Percentiles rank a stretch among this genome's conserved stretches.
Conservation (phyloP, 2,113 vertebrate genomes). For the Chiloscyllium plagiosum region DNA sequence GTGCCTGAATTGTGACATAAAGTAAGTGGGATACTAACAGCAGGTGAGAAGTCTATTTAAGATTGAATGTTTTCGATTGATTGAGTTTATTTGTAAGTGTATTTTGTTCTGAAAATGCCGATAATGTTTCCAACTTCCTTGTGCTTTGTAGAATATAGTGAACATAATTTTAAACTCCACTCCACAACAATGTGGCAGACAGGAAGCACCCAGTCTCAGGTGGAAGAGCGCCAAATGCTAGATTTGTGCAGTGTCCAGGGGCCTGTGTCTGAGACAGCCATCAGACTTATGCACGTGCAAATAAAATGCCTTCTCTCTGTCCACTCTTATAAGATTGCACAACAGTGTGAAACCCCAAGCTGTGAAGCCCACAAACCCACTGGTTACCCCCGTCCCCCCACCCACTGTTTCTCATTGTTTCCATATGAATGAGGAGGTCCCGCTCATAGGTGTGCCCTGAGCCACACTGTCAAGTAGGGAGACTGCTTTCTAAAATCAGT, state of each 20-base stretch:
- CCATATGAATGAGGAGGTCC: not conserved
- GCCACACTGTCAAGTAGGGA: not conserved
- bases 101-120: not conserved
- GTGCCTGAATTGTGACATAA: not conserved
- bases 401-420: not conserved
- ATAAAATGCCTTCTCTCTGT: not conserved
- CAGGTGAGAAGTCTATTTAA: not conserved
- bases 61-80: not conserved
- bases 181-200: too few relatives aligned
- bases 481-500: not conserved
- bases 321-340: not conserved
- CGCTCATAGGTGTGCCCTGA: not conserved
- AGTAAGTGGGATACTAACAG: not conserved
- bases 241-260: not conserved
- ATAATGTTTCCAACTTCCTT: not conserved
- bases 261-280: not conserved
- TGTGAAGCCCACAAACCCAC: not conserved
- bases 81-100: not conserved
- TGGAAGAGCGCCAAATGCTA: not conserved
- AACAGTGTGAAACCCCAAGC: not conserved
- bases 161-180: too few relatives aligned
- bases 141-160: not conserved
- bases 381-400: too few relatives aligned
- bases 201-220: not conserved
- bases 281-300: not conserved